Evolutionary conservation across 92 coral and sea anemone genomes (phyloP), one percentile per base, ranked within the genome.

Genomic region (Metridium senile): DNA sequence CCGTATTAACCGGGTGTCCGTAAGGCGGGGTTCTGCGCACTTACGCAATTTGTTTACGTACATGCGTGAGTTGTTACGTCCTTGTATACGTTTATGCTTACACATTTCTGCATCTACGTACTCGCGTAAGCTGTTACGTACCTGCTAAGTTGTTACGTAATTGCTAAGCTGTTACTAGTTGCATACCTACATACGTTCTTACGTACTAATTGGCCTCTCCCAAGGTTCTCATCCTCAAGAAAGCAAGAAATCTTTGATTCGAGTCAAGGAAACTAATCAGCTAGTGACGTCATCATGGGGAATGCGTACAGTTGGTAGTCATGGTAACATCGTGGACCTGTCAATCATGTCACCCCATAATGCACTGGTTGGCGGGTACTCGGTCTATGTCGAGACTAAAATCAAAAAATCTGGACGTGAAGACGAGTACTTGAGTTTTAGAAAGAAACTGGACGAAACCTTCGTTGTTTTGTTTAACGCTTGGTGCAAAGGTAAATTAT

Each of bases 171-270:
- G 49, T 39, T 39, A 39, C 6, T 13, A 4, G 8, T 4, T 39
- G 49, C 49, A 39, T n/a, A n/a, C n/a, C 49, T 39, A 39, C 13
- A 4, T 39, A 39, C 13, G 13, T 39, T 39, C 13, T 39, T 39
- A 39, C n/a, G n/a, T n/a, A n/a, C n/a, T n/a, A n/a, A n/a, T n/a
- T n/a, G n/a, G n/a, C n/a, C n/a, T n/a, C n/a, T n/a, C n/a, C n/a
- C n/a, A 28, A 91, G 97, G 97, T 13, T 34, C 45, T 46, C 90
- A 83, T n/a, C 97, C 97, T 1, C 87, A 84, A 61, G 71, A 91
- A 75, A 88, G 93, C 82, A 91, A 91, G 66, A 77, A 77, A 11
- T 47, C 97, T 19, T 57, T 91, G 58, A 81, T 91, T 33, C 85
- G 97, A 20, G 74, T 91, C 2, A 74, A 77, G 21, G 80, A 74